phyloP scores from a whole-genome alignment of 2,888 invertebrate species.

The Parelbella ahira region DNA sequence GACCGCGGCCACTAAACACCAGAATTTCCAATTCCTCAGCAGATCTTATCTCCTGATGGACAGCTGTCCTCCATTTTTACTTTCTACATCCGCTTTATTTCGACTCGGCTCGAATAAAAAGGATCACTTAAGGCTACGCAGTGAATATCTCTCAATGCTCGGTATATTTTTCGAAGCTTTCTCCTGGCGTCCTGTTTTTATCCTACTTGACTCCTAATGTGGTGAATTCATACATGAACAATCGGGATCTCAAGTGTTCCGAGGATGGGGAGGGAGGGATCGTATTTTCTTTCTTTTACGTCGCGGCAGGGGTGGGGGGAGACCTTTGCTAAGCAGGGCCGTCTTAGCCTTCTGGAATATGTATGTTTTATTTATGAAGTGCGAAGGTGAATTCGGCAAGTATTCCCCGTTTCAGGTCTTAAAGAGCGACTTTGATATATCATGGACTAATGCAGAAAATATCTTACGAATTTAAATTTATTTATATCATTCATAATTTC shows the following conservation, averaged over 20 bases:
- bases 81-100: conserved; percentile 31
- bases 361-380: conserved; percentile 23
- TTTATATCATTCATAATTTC: no score
- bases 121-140: conserved; percentile 42
- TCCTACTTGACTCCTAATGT: conserved; percentile 84
- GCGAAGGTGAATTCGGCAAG: conserved; percentile 10
- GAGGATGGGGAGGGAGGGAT: conserved; percentile 35
- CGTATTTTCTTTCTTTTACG: conserved; percentile 31
- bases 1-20: conserved; percentile 20
- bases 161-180: conserved; percentile 72
- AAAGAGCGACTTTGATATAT: no score
- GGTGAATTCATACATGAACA: conserved; percentile 87
- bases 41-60: conserved; percentile 32
- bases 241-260: conserved; percentile 65
- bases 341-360: conserved; percentile 19
- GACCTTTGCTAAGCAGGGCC: conserved; percentile 23
- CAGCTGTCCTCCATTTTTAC: conserved; percentile 33
- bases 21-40: conserved; percentile 23
- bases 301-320: conserved; percentile 35
- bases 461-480: no score
- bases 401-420: no score
- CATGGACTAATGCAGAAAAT: no score
- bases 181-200: conserved; percentile 73
- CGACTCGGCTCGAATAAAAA: conserved; percentile 37
- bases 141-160: conserved; percentile 64